These are phyloP conservation scores for Lingula anatina DNA, from an alignment of 2,888 invertebrate genomes.

Conservation along the genomic window DNA sequence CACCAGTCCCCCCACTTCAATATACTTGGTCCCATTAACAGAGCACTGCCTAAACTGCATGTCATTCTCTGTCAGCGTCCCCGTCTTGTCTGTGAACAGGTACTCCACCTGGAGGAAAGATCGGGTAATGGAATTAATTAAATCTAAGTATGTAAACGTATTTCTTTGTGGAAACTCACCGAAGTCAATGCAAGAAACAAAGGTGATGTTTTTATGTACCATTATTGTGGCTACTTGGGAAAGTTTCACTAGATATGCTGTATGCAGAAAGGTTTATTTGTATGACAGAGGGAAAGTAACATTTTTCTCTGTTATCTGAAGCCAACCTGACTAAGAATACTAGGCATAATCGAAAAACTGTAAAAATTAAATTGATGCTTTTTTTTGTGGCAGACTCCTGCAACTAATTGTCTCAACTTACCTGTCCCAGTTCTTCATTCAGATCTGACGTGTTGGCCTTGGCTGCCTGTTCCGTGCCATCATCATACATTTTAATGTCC, in stretches of 20 bases:
- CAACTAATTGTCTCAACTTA: too few species aligned
- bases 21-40: slow-evolving; percentile 61
- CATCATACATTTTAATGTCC: slow-evolving; percentile 60
- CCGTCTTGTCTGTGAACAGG: slow-evolving; percentile 80
- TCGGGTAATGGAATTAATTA: too few species aligned
- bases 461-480: slow-evolving; percentile 55
- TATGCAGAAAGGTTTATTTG: too few species aligned
- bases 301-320: too few species aligned
- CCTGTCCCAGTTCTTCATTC: slow-evolving; percentile 80
- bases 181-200: neutral
- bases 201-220: neutral
- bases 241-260: too few species aligned
- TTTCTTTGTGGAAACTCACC: neutral
- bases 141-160: too few species aligned
- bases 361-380: too few species aligned
- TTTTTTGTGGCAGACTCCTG: too few species aligned
- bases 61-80: slow-evolving; percentile 77
- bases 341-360: too few species aligned
- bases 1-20: slow-evolving; percentile 58
- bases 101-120: slow-evolving; percentile 61
- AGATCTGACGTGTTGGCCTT: slow-evolving; percentile 77
- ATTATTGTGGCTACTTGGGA: too few species aligned
- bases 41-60: slow-evolving; percentile 77
- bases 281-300: too few species aligned
- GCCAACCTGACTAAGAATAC: too few species aligned